phyloP scores from a whole-genome alignment of 2,113 vertebrate genomes.

The Zosterops pallidus region DNA sequence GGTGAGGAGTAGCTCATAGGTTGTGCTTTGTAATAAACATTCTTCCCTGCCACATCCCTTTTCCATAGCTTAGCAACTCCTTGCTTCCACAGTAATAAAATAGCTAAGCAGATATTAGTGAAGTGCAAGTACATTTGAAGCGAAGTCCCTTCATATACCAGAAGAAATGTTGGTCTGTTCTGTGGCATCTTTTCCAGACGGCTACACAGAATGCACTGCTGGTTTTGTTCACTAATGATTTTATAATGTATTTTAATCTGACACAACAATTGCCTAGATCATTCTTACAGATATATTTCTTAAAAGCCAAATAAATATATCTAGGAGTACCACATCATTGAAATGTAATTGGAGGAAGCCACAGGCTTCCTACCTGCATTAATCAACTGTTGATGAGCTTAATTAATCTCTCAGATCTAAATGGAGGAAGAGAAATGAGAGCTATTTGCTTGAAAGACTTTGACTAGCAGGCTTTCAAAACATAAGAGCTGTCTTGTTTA shows the following conservation, averaged over 20 bases:
- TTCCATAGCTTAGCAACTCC: background rate
- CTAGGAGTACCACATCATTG: slow-evolving; percentile 11
- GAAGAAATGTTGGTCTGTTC: background rate
- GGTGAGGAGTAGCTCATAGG: background rate
- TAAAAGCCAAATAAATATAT: slow-evolving; percentile 37
- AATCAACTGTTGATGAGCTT: slow-evolving; percentile 58
- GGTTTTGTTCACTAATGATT: slow-evolving; percentile 34
- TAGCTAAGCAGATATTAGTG: background rate
- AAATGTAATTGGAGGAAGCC: slow-evolving; percentile 46
- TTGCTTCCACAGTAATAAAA: background rate
- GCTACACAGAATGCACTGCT: slow-evolving; percentile 10
- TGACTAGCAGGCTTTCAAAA: slow-evolving; percentile 3
- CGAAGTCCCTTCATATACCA: background rate
- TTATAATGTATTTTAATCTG: slow-evolving; percentile 53
- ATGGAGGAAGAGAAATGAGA: slow-evolving; percentile 33
- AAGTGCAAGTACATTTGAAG: background rate
- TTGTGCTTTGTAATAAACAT: background rate
- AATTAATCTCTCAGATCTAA: slow-evolving; percentile 64
- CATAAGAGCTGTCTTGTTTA: slow-evolving; percentile 10
- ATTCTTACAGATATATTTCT: slow-evolving; percentile 34
- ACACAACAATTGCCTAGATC: slow-evolving; percentile 12
- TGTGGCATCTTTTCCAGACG: slow-evolving; percentile 51
- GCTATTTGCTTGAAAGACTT: slow-evolving; percentile 34
- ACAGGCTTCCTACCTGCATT: slow-evolving; percentile 57
- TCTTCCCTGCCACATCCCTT: background rate